Base-by-base conservation (phyloP, 2,797 vertebrate genomes). In the Gobio occitaniae region DNA sequence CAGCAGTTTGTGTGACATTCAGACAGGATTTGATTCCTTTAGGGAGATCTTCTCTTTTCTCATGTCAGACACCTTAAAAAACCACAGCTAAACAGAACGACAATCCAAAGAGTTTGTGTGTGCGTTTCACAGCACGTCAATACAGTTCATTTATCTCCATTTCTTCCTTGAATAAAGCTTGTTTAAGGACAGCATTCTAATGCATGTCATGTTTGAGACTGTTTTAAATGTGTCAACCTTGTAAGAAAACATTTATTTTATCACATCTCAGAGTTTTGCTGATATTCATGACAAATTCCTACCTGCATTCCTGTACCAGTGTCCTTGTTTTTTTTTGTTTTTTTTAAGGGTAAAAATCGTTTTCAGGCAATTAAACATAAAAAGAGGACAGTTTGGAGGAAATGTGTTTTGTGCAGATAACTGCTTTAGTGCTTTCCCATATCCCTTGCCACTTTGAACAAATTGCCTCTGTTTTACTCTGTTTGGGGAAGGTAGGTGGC, bases 331-430 rank as follows among this genome's bases (percentile, higher is more conserved):
- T 54, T 63, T 19, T 8, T 83, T 83, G 32, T 50, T 75, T 66
- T 44, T 63, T 44, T 13, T 9, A 10, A 29, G 21, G 47, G 78
- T 66, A 68, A 68, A 68, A 29, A 6, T 32, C 1, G 0, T 52
- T 80, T 69, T 70, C 1, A 41, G 19, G 38, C 50, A 77, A 78
- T 78, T 84, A 87, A 75, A 81, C 12, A 61, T 36, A 65, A 61
- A 80, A 63, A 48, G 59, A 80, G 48, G 25, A 38, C 21, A 83
- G 71, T 68, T 80, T 11, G 48, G 48, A 41, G 47, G 38, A 87
- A 78, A 72, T 84, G 82, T 86, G 84, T 89, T 86, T 85, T 32
- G 61, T 56, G 82, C 63, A 86, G 84, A 89, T 82, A 84, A 84
- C 82, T 84, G 78, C 75, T 79, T 84, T 56, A 80, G 69, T 21